Evolutionary conservation across 2,113 vertebrate genomes (phyloP), one percentile per base, ranked within the genome.

Genomic region (Ploceus nigricollis): DNA sequence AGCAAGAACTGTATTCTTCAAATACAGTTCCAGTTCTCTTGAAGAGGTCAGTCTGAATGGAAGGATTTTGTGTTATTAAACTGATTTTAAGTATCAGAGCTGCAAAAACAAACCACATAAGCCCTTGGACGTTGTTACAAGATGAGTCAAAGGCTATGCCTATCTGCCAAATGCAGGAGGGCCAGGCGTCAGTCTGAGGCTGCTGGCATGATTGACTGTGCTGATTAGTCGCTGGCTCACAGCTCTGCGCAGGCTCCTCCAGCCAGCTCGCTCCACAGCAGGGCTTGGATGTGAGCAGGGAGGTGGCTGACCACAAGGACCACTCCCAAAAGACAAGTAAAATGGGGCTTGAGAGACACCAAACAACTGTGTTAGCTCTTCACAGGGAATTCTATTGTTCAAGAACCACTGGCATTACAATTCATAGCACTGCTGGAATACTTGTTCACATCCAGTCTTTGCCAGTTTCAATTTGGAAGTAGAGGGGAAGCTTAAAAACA

Each of bases 151-250:
- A 82, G 30, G 31, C 60, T 73, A 1, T 73, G 72, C 44, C 44
- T 71, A 5, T 75, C 65, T 71, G 84, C 84, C 81, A 91, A 64
- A 42, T 5, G 7, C 28, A 35, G 15, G 65, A 77, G 44, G 35
- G 48, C 60, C n/a, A 79, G 61, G 65, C 60, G 16, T 40, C 77
- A 75, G 73, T n/a, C 58, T 68, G 73, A 80, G 75, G 9, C 70
- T 69, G 82, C n/a, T 9, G 1, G 57, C 0, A 0, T 17, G 48
- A 48, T 15, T n/a, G 60, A 31, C 44, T 47, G 2, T 3, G 3
- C 61, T 76, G 69, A 85, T 71, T 13, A 72, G 63, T 57, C 3
- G 4, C 70, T 82, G 64, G 71, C 61, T 86, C 63, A 27, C 39
- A 24, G 30, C 31, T 85, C 37, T 72, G 53, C 70, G 40, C 65